These are phyloP conservation scores for Helogale parvula DNA, from an alignment of 2,113 vertebrate genomes.

Conservation along the genomic window DNA sequence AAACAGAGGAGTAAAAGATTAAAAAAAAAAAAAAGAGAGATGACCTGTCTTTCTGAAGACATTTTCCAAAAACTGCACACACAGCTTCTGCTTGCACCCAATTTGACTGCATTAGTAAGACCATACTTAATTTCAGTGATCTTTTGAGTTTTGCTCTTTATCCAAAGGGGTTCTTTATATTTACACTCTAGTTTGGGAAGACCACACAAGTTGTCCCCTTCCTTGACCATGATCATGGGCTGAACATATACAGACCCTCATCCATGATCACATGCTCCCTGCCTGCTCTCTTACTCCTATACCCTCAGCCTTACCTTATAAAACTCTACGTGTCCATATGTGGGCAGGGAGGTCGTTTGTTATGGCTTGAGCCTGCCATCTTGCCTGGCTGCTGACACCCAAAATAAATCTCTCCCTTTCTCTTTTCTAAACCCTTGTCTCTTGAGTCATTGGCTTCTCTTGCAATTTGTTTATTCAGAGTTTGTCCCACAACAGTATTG, in stretches of 20 bases:
- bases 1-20: not conserved
- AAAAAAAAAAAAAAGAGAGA: not conserved
- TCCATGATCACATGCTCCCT: not conserved
- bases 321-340: not conserved
- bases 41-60: not conserved
- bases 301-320: not conserved
- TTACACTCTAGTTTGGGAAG: not conserved
- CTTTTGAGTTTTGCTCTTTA: not conserved
- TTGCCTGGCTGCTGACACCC: not conserved
- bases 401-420: not conserved
- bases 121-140: not conserved
- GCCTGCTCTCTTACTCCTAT: not conserved
- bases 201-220: not conserved
- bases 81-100: not conserved
- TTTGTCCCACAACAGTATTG: not conserved
- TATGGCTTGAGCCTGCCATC: not conserved
- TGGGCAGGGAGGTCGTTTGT: not conserved
- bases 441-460: not conserved
- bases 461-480: not conserved
- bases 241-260: not conserved
- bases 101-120: not conserved
- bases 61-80: not conserved
- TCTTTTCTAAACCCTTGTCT: not conserved
- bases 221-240: not conserved
- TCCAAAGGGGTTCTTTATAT: not conserved